Percentiles rank a stretch among this genome's conserved stretches.
These are phyloP conservation scores for Sphenodon punctatus DNA, from an alignment of 2,797 vertebrate genomes.

Conservation along the genomic window DNA sequence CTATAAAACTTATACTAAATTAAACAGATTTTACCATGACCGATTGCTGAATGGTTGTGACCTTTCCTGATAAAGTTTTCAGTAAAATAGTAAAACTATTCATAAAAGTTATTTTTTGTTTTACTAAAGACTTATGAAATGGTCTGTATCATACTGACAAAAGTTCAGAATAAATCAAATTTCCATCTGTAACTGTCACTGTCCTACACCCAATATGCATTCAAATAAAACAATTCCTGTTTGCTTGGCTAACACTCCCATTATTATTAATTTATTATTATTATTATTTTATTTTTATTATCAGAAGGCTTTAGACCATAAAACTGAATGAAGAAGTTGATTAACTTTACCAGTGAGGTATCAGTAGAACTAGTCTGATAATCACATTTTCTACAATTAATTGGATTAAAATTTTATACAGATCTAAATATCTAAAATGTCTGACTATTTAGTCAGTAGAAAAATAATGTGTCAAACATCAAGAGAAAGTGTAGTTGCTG, in stretches of 20 bases:
- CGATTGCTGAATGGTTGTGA: not conserved
- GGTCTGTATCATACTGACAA: not conserved
- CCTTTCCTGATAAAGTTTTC: not conserved
- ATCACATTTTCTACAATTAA: too few relatives aligned
- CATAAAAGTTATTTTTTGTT: not conserved
- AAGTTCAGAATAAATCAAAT: not conserved
- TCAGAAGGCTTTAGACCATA: rapidly evolving
- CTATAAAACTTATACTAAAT: not conserved
- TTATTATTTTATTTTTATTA: too few relatives aligned
- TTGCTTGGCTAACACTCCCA: not conserved
- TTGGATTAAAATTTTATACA: too few relatives aligned
- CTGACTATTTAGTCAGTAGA: too few relatives aligned
- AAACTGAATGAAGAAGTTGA: not conserved
- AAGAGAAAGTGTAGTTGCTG: too few relatives aligned
- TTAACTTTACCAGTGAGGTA: not conserved
- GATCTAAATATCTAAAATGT: too few relatives aligned
- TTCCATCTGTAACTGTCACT: not conserved
- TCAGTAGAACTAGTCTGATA: not conserved
- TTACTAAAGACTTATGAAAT: constrained; percentile 13
- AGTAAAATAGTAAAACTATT: not conserved
- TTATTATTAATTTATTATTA: too few relatives aligned
- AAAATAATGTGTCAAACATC: too few relatives aligned
- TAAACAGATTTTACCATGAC: not conserved
- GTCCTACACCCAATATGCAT: not conserved
- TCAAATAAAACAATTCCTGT: not conserved